Conservation (phyloP, 1,140 invertebrate species). For the Drosophila subpulchrella region DNA sequence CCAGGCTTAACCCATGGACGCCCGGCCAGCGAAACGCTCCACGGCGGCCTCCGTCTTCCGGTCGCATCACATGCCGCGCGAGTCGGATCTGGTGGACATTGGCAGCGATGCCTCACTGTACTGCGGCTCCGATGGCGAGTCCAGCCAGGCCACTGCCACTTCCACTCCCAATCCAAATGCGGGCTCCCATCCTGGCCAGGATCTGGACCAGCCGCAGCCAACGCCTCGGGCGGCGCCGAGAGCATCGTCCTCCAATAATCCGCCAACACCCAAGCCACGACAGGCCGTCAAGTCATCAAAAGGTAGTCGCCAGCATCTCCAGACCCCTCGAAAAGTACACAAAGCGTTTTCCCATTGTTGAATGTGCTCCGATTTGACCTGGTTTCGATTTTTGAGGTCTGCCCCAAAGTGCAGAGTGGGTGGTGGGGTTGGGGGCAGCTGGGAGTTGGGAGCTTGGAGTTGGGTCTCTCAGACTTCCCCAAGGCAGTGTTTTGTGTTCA, state of each 20-base stretch:
- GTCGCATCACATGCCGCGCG: conserved; percentile 63
- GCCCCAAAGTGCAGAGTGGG: conserved; percentile 13
- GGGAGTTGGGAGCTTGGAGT: neutral
- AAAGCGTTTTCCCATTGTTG: conserved; percentile 37
- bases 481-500: conserved; percentile 44
- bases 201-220: conserved; percentile 47
- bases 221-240: conserved; percentile 74
- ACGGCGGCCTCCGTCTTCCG: conserved; percentile 68
- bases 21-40: conserved; percentile 62
- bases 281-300: conserved; percentile 79
- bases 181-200: conserved; percentile 4
- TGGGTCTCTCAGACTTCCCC: conserved; percentile 9
- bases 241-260: conserved; percentile 58
- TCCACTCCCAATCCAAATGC: neutral
- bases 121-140: conserved; percentile 61
- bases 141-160: conserved; percentile 5
- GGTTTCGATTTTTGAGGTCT: conserved; percentile 53
- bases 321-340: conserved; percentile 7
- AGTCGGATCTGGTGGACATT: conserved; percentile 72
- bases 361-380: conserved; percentile 64
- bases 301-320: conserved; percentile 51
- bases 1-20: conserved; percentile 43
- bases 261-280: conserved; percentile 83
- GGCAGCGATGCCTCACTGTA: conserved; percentile 80
- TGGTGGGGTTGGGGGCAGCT: neutral